Evolutionary conservation across 2,888 invertebrate species (phyloP), one percentile per base, ranked within the genome.

Genomic region (Lepidocyrtinus sp.): DNA sequence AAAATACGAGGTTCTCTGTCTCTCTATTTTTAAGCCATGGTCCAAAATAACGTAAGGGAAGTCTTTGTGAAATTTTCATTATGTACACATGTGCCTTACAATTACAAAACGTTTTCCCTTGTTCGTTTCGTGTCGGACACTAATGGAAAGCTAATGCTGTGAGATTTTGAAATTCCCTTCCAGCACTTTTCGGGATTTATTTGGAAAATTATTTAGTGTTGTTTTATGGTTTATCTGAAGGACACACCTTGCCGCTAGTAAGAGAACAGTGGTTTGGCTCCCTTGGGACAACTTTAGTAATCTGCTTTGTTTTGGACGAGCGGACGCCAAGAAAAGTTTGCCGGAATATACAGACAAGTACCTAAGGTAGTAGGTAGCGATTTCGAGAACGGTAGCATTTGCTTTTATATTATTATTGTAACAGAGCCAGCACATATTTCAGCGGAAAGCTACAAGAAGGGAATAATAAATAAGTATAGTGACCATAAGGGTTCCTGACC

Each of bases 151-250:
- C 9, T 2, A 21, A 22, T 26, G 1, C 22, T 21, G 21, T 22
- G n/a, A n/a, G n/a, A n/a, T n/a, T n/a, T n/a, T n/a, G n/a, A n/a
- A n/a, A n/a, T n/a, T n/a, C n/a, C n/a, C n/a, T n/a, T n/a, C n/a
- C n/a, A n/a, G n/a, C 19, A 61, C 15, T 65, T 65, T 65, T 50
- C 36, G 26, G 65, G 65, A 65, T 65, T 65, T 65, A 65, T 19
- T 36, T 36, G 7, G n/a, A 63, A 63, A 15, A 63, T 63, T 63
- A n/a, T 63, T 15, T 62, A 5, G 62, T 21, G 1, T 2, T 26
- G 7, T 17, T 67, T 75, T 68, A 75, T 75, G 45, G 75, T 68
- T 75, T 75, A 75, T 75, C 75, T 61, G 55, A 21, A 68, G 75
- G 67, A 62, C 68, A 21, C 75, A 75, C 75, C 75, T 75, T 75